Percentiles rank a stretch among this genome's conserved stretches.
Conservation (phyloP, 2,797 vertebrate species). For the Alcedo atthis region DNA sequence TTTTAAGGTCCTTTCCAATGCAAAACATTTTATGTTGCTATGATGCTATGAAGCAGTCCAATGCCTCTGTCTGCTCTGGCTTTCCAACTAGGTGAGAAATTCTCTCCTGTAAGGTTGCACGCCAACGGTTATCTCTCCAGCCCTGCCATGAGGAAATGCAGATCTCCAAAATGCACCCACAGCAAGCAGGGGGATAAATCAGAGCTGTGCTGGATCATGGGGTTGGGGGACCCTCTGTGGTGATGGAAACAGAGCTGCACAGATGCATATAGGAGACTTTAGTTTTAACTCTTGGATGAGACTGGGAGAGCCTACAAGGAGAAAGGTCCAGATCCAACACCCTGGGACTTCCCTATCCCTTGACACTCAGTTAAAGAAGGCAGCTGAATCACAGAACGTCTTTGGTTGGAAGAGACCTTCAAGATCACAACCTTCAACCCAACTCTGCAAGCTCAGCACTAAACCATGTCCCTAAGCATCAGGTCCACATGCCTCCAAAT, state of each 20-base stretch:
- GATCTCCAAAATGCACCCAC: not conserved
- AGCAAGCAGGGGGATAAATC: not conserved
- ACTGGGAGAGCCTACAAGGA: not conserved
- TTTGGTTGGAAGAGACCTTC: no score
- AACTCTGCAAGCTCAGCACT: no score
- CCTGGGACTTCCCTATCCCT: not conserved
- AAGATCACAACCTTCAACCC: no score
- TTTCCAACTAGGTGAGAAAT: not conserved
- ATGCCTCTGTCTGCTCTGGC: not conserved
- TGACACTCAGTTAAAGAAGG: not conserved
- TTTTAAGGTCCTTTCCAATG: not conserved
- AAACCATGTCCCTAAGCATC: no score
- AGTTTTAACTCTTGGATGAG: not conserved
- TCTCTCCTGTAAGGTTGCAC: not conserved
- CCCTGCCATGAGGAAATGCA: accelerated
- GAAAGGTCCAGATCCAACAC: not conserved
- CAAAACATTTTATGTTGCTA: not conserved
- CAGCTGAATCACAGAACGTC: not conserved
- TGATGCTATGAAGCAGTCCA: not conserved
- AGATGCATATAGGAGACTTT: not conserved
- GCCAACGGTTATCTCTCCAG: accelerated
- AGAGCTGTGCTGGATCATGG: not conserved
- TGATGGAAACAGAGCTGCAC: not conserved
- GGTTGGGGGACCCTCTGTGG: not conserved
- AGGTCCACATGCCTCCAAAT: no score